A percentile compares a stretch with the other conserved stretches of the same genome.
Evolutionary conservation across 2,888 invertebrate genomes (phyloP).

Genomic region (Drosophila dives): DNA sequence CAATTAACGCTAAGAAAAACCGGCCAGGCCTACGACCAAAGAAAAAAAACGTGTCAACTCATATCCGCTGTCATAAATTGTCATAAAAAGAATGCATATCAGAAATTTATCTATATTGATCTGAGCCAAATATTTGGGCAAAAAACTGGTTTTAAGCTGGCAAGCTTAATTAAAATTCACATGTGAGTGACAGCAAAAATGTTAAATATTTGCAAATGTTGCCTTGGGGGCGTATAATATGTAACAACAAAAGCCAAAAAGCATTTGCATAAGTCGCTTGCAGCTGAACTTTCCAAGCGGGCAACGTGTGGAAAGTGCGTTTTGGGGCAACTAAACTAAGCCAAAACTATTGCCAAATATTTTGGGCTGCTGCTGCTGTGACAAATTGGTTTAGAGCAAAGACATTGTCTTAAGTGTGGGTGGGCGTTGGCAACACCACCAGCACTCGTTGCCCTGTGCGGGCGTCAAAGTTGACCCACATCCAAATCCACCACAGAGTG

Average conservation of each 20-base stretch:
- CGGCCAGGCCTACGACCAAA: conserved; percentile 42
- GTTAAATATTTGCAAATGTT: conserved; percentile 33
- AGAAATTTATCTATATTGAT: conserved; percentile 33
- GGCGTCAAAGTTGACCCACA: conserved; percentile 77
- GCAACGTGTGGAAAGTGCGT: conserved; percentile 62
- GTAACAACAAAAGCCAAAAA: conserved; percentile 28
- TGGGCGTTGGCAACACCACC: conserved; percentile 27
- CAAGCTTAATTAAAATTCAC: conserved; percentile 59
- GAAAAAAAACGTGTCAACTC: conserved; percentile 58
- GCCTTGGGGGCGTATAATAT: conserved; percentile 35
- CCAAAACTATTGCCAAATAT: conserved; percentile 47
- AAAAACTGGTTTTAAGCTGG: conserved; percentile 40
- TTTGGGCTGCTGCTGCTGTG: conserved; percentile 30
- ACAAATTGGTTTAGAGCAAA: conserved; percentile 62
- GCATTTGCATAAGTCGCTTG: conserved; percentile 50
- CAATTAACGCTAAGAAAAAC: conserved; percentile 70
- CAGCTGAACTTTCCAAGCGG: conserved; percentile 34
- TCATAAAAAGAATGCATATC: conserved; percentile 2
- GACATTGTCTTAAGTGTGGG: conserved; percentile 32
- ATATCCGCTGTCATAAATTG: conserved; percentile 76
- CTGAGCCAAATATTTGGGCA: conserved; percentile 50
- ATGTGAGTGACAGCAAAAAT: conserved; percentile 31
- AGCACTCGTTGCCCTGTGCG: conserved; percentile 53
- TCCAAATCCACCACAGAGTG: conserved; percentile 47
- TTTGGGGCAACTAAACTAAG: conserved; percentile 18